A percentile compares a stretch with the other conserved stretches of the same genome.
phyloP scores from a whole-genome alignment of 2,113 vertebrate genomes.

The Otolemur garnettii region DNA sequence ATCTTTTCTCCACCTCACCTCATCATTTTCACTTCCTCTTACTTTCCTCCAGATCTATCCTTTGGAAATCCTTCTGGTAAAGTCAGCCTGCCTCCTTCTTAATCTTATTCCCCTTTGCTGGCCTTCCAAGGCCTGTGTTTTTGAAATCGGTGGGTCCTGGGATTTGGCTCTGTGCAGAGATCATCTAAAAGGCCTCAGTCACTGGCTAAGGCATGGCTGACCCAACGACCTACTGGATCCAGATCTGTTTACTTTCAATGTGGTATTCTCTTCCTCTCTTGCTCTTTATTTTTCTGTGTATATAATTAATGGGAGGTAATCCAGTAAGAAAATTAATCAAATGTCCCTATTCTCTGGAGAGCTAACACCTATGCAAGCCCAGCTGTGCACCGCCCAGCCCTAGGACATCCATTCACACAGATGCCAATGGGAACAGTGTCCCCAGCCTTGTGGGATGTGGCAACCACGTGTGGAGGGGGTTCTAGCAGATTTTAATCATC shows the following conservation, averaged over 20 bases:
- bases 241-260: not conserved
- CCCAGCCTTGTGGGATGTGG: not conserved
- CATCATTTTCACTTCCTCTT: not conserved
- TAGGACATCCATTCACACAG: not conserved
- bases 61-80: not conserved
- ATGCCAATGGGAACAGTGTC: not conserved
- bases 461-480: not conserved
- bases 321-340: not conserved
- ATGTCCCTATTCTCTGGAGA: not conserved
- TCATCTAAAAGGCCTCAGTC: not conserved
- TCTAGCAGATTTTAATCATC: conserved; percentile 8
- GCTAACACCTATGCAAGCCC: not conserved
- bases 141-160: not conserved
- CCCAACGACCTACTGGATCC: not conserved
- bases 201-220: not conserved
- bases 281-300: not conserved
- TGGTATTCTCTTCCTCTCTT: too few species aligned
- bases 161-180: not conserved
- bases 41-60: not conserved
- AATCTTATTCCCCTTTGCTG: not conserved
- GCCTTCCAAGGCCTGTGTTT: not conserved
- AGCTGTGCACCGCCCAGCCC: not conserved
- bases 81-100: not conserved
- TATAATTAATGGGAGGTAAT: not conserved
- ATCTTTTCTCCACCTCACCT: not conserved